These are phyloP conservation scores for Drosophila tanythrix DNA, from an alignment of 2,888 invertebrate genomes.

Conservation along the genomic window DNA sequence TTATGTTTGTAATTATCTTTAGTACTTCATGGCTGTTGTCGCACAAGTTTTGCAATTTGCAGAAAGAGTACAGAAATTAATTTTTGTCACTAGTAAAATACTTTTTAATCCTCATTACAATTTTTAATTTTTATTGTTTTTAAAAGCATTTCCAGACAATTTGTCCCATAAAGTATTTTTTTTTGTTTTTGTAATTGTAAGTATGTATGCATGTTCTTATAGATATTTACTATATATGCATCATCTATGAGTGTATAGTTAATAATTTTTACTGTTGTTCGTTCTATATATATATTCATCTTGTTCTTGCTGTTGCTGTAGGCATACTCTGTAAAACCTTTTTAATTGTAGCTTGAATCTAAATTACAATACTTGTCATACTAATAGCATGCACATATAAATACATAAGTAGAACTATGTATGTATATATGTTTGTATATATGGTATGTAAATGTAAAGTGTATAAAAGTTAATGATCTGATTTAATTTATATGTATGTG, in stretches of 20 bases:
- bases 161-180: constrained; percentile 61
- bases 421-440: constrained; percentile 48
- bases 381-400: constrained; percentile 24
- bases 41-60: constrained; percentile 53
- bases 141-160: constrained; percentile 71
- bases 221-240: constrained; percentile 36
- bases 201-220: constrained; percentile 43
- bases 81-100: constrained; percentile 47
- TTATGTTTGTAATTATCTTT: constrained; percentile 26
- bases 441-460: constrained; percentile 74
- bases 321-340: constrained; percentile 75
- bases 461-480: constrained; percentile 80
- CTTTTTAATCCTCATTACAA: constrained; percentile 4
- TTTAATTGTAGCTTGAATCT: constrained; percentile 70
- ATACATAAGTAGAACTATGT: constrained; percentile 16
- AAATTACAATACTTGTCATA: constrained; percentile 47
- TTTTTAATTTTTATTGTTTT: constrained; percentile 25
- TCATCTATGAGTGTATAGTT: constrained; percentile 54
- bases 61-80: constrained; percentile 55
- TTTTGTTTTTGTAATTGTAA: constrained; percentile 51
- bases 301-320: constrained; percentile 41
- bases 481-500: constrained; percentile 47
- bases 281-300: constrained; percentile 23
- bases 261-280: constrained; percentile 39
- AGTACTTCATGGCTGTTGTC: constrained; percentile 40